Conservation (phyloP, 2,797 vertebrate genomes). For the Harpagifer antarcticus region DNA sequence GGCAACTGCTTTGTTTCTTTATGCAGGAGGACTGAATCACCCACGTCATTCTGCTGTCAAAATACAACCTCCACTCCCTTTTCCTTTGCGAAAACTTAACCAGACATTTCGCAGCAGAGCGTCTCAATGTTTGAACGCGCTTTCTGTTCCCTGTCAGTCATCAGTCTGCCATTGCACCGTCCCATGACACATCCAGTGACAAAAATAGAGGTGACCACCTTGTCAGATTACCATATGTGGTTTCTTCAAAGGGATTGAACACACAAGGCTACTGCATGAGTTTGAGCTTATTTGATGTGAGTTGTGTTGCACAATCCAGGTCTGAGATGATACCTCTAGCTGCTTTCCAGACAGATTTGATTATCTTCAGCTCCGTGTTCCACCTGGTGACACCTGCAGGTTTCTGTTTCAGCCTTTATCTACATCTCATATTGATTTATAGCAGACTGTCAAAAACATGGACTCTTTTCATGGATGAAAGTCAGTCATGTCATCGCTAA, state of each 20-base stretch:
- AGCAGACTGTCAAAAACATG: constrained; percentile 6
- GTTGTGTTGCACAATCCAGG: constrained; percentile 2
- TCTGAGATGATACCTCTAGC: constrained; percentile 7
- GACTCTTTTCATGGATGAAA: constrained; percentile 26
- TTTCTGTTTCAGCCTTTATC: constrained; percentile 17
- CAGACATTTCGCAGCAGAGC: constrained; percentile 23
- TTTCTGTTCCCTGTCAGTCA: constrained; percentile 28
- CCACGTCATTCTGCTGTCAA: constrained; percentile 18
- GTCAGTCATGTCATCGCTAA: constrained; percentile 7
- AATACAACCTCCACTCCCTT: not conserved
- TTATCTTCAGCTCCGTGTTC: constrained; percentile 27
- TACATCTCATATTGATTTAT: constrained; percentile 26
- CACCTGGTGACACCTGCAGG: constrained; percentile 23
- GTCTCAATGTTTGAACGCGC: constrained; percentile 9
- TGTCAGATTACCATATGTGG: constrained; percentile 33
- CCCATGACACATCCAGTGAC: constrained; percentile 22
- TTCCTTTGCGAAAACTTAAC: constrained; percentile 13
- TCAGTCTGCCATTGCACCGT: constrained; percentile 7
- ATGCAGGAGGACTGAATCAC: not conserved
- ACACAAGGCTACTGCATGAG: not conserved
- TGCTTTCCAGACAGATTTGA: constrained; percentile 24
- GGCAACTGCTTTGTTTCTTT: too few relatives aligned
- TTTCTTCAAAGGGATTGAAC: constrained; percentile 23
- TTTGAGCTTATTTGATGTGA: constrained; percentile 15
- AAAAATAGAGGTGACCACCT: constrained; percentile 32